A percentile compares a stretch with the other conserved stretches of the same genome.
phyloP scores from a whole-genome alignment of 2,888 invertebrate species.

The Zygaena filipendulae region DNA sequence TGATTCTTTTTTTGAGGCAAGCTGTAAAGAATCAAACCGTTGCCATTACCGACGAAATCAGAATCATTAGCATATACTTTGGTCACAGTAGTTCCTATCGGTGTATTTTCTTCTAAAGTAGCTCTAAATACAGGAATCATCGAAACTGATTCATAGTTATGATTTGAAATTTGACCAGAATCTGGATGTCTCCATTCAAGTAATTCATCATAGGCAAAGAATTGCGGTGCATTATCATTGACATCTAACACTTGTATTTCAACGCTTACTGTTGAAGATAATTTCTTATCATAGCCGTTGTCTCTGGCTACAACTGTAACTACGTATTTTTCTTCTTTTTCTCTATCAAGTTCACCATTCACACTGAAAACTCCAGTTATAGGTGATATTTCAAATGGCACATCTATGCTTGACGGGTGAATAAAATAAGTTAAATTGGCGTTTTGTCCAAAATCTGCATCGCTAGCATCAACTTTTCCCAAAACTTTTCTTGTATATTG shows the following conservation, averaged over 20 bases:
- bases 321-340: conserved; percentile 74
- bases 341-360: conserved; percentile 81
- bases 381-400: conserved; percentile 78
- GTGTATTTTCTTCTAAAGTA: conserved; percentile 78
- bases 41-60: conserved; percentile 88
- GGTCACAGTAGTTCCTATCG: conserved; percentile 78
- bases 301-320: conserved; percentile 81
- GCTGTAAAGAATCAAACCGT: conserved; percentile 83
- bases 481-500: conserved; percentile 76
- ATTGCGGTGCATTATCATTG: conserved; percentile 85
- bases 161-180: conserved; percentile 51
- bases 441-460: conserved; percentile 84
- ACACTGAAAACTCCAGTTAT: conserved; percentile 76
- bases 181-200: conserved; percentile 58
- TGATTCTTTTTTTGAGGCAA: conserved; percentile 74
- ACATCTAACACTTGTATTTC: conserved; percentile 85
- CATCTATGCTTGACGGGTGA: conserved; percentile 50
- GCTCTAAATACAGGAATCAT: conserved; percentile 81
- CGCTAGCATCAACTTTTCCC: conserved; percentile 81
- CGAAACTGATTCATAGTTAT: conserved; percentile 62
- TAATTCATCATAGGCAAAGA: conserved; percentile 79
- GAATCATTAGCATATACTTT: conserved; percentile 86
- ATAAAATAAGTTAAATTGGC: conserved; percentile 79
- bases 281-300: conserved; percentile 71
- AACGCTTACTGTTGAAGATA: conserved; percentile 80